Base-by-base conservation (phyloP, 2,888 invertebrate species). In the Xanthia togata region DNA sequence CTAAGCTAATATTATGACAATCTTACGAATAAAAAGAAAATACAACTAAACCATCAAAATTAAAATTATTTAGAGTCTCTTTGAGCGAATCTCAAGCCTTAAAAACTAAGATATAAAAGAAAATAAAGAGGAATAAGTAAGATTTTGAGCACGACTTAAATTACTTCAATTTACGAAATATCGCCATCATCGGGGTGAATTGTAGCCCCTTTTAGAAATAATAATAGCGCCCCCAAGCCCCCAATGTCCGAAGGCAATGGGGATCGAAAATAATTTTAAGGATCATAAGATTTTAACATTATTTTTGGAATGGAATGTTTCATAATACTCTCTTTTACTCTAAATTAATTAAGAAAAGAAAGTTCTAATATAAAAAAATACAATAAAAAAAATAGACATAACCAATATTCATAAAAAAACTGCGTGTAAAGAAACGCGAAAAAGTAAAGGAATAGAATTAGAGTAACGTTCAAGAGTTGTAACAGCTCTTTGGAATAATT, bases 1-100 rank as follows among this genome's bases (percentile, higher is more conserved):
- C 91, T 94, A 93, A 91, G 86, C 90, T 91, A 91, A 90, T 90
- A 90, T 91, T 86, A 88, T 89, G 81, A 84, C 82, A 70, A 74
- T 68, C 64, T 74, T 78, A 79, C 64, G 47, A 70, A 70, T 71
- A 77, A 85, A 76, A 65, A 81, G 76, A 82, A 85, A 73, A 81
- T 70, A 78, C 72, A 77, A 82, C 73, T 80, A 82, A 76, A 84
- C 14, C 12, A 65, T 72, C 4, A 8, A 78, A 76, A 76, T 31
- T 81, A 86, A 83, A 82, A 82, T 57, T 63, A 79, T 31, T 65
- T 77, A 79, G 68, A 73, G 78, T 87, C 75, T 79, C 81, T 83
- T 76, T 72, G 72, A 83, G 76, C 47, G 73, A 81, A 78, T 79
- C 80, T 81, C 76, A 69, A 79, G 59, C 20, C 72, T 76, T 87